Conservation (phyloP, 2,888 invertebrate genomes). For the Germaria angustata region DNA sequence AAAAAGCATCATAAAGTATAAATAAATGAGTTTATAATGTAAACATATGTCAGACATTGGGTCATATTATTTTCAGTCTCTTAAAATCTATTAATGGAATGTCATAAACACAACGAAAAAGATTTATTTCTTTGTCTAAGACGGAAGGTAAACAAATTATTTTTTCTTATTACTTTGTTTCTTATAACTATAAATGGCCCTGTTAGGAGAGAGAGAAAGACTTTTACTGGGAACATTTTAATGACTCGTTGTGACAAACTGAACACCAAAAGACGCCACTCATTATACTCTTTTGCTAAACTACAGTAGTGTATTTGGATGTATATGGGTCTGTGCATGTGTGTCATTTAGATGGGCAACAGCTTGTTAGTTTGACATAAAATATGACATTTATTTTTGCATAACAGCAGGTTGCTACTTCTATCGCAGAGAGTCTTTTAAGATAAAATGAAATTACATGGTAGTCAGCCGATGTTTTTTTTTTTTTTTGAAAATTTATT, state of each 20-base stretch:
- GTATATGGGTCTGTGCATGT: background rate
- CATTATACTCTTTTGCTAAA: background rate
- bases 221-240: slow-evolving; percentile 13
- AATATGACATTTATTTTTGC: slow-evolving; percentile 56
- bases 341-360: background rate
- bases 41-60: slow-evolving; percentile 60
- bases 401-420: slow-evolving; percentile 51
- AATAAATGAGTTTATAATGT: slow-evolving; percentile 47
- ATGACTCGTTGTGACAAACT: slow-evolving; percentile 27
- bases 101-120: background rate
- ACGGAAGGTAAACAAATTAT: slow-evolving; percentile 14
- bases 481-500: slow-evolving; percentile 3
- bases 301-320: background rate
- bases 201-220: background rate
- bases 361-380: slow-evolving; percentile 48
- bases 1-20: slow-evolving; percentile 37
- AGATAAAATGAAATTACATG: slow-evolving; percentile 50
- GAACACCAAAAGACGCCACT: slow-evolving; percentile 16
- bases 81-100: slow-evolving; percentile 28
- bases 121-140: slow-evolving; percentile 23
- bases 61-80: slow-evolving; percentile 49
- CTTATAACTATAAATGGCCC: too few species aligned
- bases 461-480: background rate
- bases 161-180: too few species aligned
- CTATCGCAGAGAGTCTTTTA: slow-evolving; percentile 22